Percentiles rank a stretch among this genome's conserved stretches.
Conservation (phyloP, 2,113 vertebrate species). For the Mus spicilegus region DNA sequence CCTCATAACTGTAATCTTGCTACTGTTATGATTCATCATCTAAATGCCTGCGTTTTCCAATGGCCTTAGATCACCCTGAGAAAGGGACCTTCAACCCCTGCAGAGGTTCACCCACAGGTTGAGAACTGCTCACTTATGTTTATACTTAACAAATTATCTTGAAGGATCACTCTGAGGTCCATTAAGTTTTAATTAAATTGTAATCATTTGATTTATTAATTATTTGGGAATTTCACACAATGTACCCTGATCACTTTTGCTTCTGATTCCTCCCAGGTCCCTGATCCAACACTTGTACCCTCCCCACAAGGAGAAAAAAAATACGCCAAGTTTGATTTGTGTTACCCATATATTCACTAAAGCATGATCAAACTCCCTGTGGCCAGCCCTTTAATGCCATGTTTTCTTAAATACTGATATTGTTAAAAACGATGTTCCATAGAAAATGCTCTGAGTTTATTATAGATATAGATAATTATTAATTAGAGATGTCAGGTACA, state of each 20-base stretch:
- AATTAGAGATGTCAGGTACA: not conserved
- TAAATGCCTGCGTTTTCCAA: not conserved
- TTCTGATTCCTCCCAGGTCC: not conserved
- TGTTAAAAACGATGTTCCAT: not conserved
- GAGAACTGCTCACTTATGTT: not conserved
- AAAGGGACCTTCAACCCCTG: not conserved
- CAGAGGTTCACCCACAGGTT: not conserved
- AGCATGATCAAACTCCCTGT: not conserved
- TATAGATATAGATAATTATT: not conserved
- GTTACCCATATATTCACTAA: not conserved
- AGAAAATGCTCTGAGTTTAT: not conserved
- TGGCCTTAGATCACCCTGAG: not conserved
- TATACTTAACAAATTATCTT: not conserved
- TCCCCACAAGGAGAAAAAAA: not conserved
- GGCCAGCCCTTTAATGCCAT: not conserved
- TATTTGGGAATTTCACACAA: not conserved
- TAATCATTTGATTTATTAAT: not conserved
- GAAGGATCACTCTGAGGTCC: not conserved
- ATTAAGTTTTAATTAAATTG: conserved; percentile 24
- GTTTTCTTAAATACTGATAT: conserved; percentile 31
- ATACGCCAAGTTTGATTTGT: not conserved
- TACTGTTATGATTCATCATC: not conserved
- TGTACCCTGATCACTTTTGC: not conserved
- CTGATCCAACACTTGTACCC: no score
- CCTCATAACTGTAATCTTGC: not conserved